These are phyloP conservation scores for Tetramorium simillimum DNA, from an alignment of 1,140 invertebrate genomes.

Conservation along the genomic window DNA sequence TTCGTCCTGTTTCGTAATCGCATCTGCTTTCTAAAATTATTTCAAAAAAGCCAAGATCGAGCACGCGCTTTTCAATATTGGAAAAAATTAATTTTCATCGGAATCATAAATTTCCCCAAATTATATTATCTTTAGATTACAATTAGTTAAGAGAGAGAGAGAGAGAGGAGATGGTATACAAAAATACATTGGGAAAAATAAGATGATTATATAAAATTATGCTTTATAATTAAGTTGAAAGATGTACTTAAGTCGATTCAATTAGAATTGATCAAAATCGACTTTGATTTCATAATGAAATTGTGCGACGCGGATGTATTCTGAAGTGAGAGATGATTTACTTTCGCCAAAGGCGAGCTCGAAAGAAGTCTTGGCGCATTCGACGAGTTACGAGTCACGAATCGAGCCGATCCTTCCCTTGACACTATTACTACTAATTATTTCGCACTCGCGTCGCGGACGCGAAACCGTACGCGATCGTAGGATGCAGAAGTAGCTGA, in stretches of 20 bases:
- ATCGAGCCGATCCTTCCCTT: constrained; percentile 3
- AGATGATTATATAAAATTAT: not conserved
- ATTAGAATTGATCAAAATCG: not conserved
- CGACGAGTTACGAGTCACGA: not conserved
- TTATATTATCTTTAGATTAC: not conserved
- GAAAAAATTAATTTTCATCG: not conserved
- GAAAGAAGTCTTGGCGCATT: not conserved
- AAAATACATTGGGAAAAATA: not conserved
- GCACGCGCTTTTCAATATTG: not conserved
- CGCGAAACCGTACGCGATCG: not conserved
- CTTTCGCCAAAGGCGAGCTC: not conserved
- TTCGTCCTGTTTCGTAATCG: not conserved
- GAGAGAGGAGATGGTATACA: not conserved
- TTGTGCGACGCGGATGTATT: not conserved
- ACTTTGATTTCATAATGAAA: not conserved
- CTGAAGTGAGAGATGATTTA: not conserved
- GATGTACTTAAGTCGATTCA: not conserved
- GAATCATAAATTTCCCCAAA: not conserved
- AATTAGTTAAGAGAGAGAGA: too few relatives aligned
- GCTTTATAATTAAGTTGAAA: too few relatives aligned
- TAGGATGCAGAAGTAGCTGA: not conserved
- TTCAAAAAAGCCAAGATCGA: not conserved
- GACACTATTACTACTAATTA: not conserved
- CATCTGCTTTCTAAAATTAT: not conserved
- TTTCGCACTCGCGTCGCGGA: not conserved